Conservation (phyloP, 64 coral and sea anemone species). For the Pocillopora damicornis region DNA sequence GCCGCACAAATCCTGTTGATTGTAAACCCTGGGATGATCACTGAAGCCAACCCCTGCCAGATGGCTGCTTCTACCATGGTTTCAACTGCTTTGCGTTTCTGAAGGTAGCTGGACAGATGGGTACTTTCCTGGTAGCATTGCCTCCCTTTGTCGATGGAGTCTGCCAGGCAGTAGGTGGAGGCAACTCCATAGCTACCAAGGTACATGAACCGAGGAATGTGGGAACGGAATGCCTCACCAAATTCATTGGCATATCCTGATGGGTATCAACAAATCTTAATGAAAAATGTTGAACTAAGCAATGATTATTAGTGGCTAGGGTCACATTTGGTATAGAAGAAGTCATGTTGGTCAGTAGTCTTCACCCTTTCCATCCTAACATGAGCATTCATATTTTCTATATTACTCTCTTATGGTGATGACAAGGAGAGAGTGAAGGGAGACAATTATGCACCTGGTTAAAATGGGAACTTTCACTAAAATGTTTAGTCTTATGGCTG, state of each 20-base stretch:
- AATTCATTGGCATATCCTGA: constrained; percentile 97
- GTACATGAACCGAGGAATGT: constrained; percentile 75
- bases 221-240: constrained; percentile 91
- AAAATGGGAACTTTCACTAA: too few species aligned
- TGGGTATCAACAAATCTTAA: neutral
- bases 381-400: too few species aligned
- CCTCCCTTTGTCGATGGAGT: constrained; percentile 75
- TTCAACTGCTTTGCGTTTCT: constrained; percentile 49
- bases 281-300: neutral
- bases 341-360: too few species aligned
- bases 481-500: too few species aligned
- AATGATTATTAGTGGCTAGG: neutral
- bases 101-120: neutral
- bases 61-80: constrained; percentile 76
- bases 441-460: too few species aligned
- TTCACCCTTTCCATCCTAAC: too few species aligned
- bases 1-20: constrained; percentile 91
- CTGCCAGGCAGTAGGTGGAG: constrained; percentile 81
- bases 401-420: too few species aligned
- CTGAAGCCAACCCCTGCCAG: constrained; percentile 96
- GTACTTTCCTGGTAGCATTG: constrained; percentile 62
- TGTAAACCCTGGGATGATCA: constrained; percentile 94
- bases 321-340: neutral
- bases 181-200: constrained; percentile 86
- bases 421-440: too few species aligned